Evolutionary conservation across 2,113 vertebrate genomes (phyloP).

Genomic region (Manacus vitellinus): DNA sequence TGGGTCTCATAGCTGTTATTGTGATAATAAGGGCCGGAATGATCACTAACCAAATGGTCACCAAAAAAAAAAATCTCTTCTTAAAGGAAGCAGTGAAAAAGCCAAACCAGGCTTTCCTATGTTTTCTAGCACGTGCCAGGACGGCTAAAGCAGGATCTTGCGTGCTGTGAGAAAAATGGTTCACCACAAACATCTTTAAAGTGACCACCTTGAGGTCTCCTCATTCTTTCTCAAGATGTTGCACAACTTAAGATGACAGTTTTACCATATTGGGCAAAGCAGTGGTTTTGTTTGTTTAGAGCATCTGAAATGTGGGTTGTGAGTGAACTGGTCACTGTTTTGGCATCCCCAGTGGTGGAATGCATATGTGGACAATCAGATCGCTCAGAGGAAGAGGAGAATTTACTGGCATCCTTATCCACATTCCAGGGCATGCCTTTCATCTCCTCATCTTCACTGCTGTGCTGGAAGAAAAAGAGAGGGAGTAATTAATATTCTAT

Average conservation of each 20-base stretch:
- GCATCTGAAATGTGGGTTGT: not conserved
- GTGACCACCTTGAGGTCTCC: not conserved
- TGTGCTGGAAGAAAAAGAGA: not conserved
- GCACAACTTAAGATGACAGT: not conserved
- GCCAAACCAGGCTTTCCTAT: not conserved
- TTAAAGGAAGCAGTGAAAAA: not conserved
- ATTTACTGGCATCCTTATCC: slow-evolving; percentile 29
- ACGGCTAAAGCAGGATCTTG: not conserved
- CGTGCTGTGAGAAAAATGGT: not conserved
- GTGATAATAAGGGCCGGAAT: not conserved
- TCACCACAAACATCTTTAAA: not conserved
- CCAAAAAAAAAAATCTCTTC: not conserved
- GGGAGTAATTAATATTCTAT: not conserved
- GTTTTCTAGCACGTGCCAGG: not conserved
- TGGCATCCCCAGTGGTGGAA: slow-evolving; percentile 16
- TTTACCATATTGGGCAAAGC: slow-evolving; percentile 55
- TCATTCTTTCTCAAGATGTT: not conserved
- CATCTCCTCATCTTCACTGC: not conserved
- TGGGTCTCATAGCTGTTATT: not conserved
- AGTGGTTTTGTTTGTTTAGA: not conserved
- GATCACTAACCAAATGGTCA: not conserved
- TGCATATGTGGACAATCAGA: not conserved
- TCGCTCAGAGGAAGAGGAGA: slow-evolving; percentile 32
- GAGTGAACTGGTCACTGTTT: slow-evolving; percentile 39
- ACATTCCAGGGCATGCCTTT: slow-evolving; percentile 38